Percentiles rank a stretch among this genome's conserved stretches.
Evolutionary conservation across 2,797 vertebrate species (phyloP).

Genomic region (Bryconaethiops microstoma): DNA sequence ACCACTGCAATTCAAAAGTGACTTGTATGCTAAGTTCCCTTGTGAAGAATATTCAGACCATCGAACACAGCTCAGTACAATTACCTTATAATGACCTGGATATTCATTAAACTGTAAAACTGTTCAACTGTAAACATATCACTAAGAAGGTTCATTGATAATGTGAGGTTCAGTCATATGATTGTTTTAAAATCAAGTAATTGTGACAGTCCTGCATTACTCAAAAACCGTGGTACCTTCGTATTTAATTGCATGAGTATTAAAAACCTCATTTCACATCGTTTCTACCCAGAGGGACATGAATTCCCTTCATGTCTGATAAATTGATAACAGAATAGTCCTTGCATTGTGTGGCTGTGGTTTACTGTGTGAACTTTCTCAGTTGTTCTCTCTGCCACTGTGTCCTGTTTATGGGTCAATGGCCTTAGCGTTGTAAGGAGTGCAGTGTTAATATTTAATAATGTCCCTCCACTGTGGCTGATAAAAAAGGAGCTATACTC

Average conservation of each 20-base stretch:
- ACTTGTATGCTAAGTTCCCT: too few species aligned
- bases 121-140: too few species aligned
- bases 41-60: too few species aligned
- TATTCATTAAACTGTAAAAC: too few species aligned
- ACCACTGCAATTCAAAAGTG: too few species aligned
- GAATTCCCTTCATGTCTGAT: neutral
- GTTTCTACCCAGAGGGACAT: neutral
- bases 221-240: neutral
- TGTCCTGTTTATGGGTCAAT: constrained; percentile 75
- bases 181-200: too few species aligned
- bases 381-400: constrained; percentile 40
- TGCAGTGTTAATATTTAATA: constrained; percentile 74
- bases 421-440: constrained; percentile 68
- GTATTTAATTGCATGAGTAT: neutral
- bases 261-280: neutral
- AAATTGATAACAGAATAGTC: constrained; percentile 16
- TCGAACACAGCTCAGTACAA: too few species aligned
- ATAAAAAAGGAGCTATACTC: constrained; percentile 17
- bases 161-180: too few species aligned
- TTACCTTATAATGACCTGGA: too few species aligned
- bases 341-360: constrained; percentile 12
- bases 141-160: too few species aligned
- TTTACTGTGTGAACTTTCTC: constrained; percentile 44
- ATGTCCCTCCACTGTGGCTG: constrained; percentile 46
- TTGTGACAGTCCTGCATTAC: neutral